Evolutionary conservation across 2,888 invertebrate genomes (phyloP), one percentile per base, ranked within the genome.

Genomic region (Plutella xylostella): DNA sequence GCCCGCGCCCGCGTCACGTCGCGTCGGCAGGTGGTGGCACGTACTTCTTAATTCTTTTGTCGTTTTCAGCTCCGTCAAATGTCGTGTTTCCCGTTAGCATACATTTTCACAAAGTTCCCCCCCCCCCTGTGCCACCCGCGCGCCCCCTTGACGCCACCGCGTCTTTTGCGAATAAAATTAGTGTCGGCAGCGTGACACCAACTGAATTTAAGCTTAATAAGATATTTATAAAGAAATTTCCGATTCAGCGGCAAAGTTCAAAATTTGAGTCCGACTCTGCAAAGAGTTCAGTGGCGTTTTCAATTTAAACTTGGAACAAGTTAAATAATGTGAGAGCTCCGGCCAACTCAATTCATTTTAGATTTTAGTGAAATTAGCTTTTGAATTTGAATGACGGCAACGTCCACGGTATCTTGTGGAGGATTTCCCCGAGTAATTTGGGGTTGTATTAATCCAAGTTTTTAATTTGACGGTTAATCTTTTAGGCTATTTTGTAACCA

Each of bases 191-290:
- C 76, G 77, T 79, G 82, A 82, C 82, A 82, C 78, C 80, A 75
- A 83, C 79, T 73, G 77, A 82, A 77, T 82, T 82, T 80, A 75
- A 80, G 73, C 82, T 61, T 80, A 78, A 80, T 83, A 82, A 80
- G 75, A 79, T 82, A 83, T 83, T 83, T 83, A 83, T 83, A 80
- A 80, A 80, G 83, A 80, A 75, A 78, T 82, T 79, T 80, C 78
- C 78, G 69, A 83, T 83, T 83, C 82, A 79, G 73, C 75, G 69
- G 79, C 75, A 80, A 82, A 83, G 80, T 83, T 83, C 82, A 82
- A 74, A 82, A 77, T 82, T 82, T 77, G 73, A 79, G 72, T 78
- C 71, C 64, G 68, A 72, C 73, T 75, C 68, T 63, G 66, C 74
- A 79, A 80, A 79, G 82, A 82, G 80, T 83, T 82, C 61, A 72